Evolutionary conservation across 1,140 invertebrate genomes (phyloP).

Genomic region (Archivesica marissinica): DNA sequence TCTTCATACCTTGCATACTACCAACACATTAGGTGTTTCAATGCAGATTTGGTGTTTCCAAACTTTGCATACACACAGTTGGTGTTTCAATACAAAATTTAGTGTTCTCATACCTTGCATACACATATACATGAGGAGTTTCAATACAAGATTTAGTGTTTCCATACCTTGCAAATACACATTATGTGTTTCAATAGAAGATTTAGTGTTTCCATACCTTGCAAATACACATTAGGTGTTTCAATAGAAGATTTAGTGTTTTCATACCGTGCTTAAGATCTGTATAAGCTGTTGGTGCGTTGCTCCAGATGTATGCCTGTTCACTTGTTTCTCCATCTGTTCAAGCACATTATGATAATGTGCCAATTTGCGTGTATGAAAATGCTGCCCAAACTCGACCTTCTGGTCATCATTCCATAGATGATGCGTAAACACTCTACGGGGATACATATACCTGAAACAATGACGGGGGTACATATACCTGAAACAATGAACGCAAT

Average conservation of each 20-base stretch:
- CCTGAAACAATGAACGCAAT: neutral
- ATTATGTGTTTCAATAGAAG: too few relatives aligned
- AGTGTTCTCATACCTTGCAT: too few relatives aligned
- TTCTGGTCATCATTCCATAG: constrained; percentile 58
- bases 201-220: neutral
- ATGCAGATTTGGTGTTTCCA: too few relatives aligned
- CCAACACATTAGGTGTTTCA: too few relatives aligned
- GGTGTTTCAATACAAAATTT: too few relatives aligned
- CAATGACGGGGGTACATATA: neutral
- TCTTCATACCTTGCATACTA: too few relatives aligned
- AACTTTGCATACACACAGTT: too few relatives aligned
- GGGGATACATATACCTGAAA: constrained; percentile 47
- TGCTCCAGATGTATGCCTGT: constrained; percentile 25
- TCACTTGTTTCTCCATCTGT: constrained; percentile 13
- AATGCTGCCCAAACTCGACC: constrained; percentile 34
- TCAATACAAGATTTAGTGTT: too few relatives aligned
- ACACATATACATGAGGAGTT: too few relatives aligned
- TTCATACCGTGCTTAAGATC: constrained; percentile 3
- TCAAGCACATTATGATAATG: constrained; percentile 50
- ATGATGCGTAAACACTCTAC: constrained; percentile 50
- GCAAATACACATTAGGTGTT: neutral
- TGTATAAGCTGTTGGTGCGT: neutral
- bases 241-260: neutral
- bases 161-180: too few relatives aligned
- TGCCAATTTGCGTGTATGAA: constrained; percentile 7